Base-by-base conservation (phyloP, 2,888 invertebrate genomes). In the Proisotoma minuta region DNA sequence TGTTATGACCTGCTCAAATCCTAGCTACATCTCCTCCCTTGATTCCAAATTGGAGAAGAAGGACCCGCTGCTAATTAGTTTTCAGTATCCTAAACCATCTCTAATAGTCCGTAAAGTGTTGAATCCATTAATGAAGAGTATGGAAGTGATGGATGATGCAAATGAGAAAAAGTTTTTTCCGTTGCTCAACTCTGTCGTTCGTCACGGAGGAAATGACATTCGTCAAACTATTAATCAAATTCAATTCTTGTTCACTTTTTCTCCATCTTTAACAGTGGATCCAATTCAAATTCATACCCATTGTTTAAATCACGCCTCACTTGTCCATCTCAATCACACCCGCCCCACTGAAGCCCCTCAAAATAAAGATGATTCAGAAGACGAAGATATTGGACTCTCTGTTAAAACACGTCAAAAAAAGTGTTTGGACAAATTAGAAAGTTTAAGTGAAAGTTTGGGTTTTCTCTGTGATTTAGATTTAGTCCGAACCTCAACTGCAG, bases 31-130 rank as follows among this genome's bases (percentile, higher is more conserved):
- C 39, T 47, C 23, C 24, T 10, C 49, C 1, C 53, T 73, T 23
- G 73, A 73, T 53, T 28, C 65, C 0, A 71, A 70, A 62, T 56
- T 73, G 2, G 70, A 70, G 26, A 64, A 54, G 48, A 70, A 65
- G 43, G 69, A 73, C 29, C 73, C 73, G 2, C 57, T 71, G 2
- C 53, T 61, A 43, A 66, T 73, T 15, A 23, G 58, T 1, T 70
- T 71, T 51, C n/a, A 23, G 1, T 22, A 50, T 8, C 73, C 70
- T 8, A 59, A 60, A 5, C 28, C 71, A 5, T 27, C 48, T 8
- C 51, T 40, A 40, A 67, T 73, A 22, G 70, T 68, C 0, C 29
- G 60, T 2, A 71, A 69, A 28, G 64, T 68, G 28, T 61, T 73
- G 23, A 49, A 66, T 2, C 73, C 71, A 0, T 68, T 70, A 49